Evolutionary conservation across 2,888 invertebrate genomes (phyloP), one percentile per base, ranked within the genome.

Genomic region (Orthosia incerta): DNA sequence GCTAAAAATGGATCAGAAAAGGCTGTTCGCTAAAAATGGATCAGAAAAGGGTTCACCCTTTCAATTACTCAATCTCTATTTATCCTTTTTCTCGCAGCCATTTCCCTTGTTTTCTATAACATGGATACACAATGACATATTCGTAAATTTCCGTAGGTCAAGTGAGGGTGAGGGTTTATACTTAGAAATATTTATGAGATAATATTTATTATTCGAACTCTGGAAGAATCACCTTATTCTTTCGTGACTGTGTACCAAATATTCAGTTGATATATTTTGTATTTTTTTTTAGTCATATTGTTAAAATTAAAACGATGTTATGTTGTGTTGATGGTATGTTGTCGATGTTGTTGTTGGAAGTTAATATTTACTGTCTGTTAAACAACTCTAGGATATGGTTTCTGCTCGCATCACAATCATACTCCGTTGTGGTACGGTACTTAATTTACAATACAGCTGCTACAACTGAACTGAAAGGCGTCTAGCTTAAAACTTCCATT

Each of bases 21-120:
- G 31, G 31, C n/a, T n/a, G n/a, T n/a, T 31, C 31, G 7, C 7
- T 7, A 7, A 5, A 31, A 31, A 31, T 31, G 31, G 31, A 7
- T 31, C 31, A 31, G 31, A 31, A 31, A 31, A 31, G 31, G 31
- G 31, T 31, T 31, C 31, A 1, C 7, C 31, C 31, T 31, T 31
- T 31, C 31, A 31, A 7, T 31, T 31, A 31, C 31, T 26, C 26
- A 26, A 26, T 26, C 26, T 7, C 31, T 7, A 31, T 31, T 7
- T 31, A 31, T 31, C 31, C 5, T 31, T 5, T 31, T 7, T 53
- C 20, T 62, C 51, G 45, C 16, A 45, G 31, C 13, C 31, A 39
- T 59, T 65, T 31, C 64, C 68, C 57, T 72, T 72, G 50, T 72
- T 72, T 64, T 63, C 39, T 39, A 1, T 20, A 20, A 64, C 31